These are phyloP conservation scores for Paradisaea rubra DNA, from an alignment of 2,113 vertebrate genomes.

Conservation along the genomic window DNA sequence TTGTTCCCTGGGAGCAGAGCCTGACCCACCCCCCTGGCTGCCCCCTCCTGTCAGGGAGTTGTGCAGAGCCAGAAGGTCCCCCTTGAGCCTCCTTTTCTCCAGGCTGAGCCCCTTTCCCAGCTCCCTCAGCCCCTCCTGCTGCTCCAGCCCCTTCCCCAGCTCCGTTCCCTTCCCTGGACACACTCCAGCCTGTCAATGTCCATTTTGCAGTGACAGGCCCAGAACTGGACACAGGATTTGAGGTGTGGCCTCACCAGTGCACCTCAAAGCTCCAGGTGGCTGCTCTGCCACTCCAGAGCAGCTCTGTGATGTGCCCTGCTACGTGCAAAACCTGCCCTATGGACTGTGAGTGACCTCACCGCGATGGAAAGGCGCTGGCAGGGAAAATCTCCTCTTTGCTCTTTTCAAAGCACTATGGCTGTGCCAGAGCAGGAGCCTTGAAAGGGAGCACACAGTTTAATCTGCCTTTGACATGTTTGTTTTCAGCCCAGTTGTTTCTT, in stretches of 20 bases:
- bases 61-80: not conserved
- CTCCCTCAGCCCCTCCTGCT: not conserved
- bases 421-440: not conserved
- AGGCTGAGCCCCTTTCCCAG: not conserved
- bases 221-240: not conserved
- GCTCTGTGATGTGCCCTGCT: not conserved
- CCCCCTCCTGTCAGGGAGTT: not conserved
- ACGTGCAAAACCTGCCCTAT: rapidly evolving
- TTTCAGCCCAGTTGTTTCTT: not conserved
- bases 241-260: not conserved
- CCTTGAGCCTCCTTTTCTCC: not conserved
- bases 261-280: not conserved
- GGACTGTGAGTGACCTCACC: not conserved
- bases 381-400: not conserved
- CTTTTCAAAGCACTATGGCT: not conserved
- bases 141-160: not conserved
- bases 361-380: not conserved
- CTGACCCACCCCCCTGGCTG: rapidly evolving
- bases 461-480: not conserved
- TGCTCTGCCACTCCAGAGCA: not conserved
- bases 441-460: not conserved
- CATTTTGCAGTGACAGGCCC: not conserved
- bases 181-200: rapidly evolving
- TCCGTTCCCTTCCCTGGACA: rapidly evolving
- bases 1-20: not conserved